Evolutionary conservation across 2,888 invertebrate species (phyloP), one percentile per base, ranked within the genome.

Genomic region (Oasisia sp.): DNA sequence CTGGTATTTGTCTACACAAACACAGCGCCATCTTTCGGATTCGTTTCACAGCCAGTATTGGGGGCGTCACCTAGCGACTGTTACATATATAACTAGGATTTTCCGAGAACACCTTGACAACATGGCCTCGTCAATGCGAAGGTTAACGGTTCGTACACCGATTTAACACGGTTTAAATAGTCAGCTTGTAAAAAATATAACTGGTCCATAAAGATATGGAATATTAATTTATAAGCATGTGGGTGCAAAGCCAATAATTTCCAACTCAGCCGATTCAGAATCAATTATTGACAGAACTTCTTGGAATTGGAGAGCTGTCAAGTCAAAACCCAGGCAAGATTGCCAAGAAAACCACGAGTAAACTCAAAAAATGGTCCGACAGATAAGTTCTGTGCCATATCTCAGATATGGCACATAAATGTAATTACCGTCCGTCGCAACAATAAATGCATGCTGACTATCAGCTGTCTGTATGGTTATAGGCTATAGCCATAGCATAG

Each of bases 21-120:
- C 74, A 27, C 74, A 74, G n/a, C 74, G 74, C 74, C 74, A 27
- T 74, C 74, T 74, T 74, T 27, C 74, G 74, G 74, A 74, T 74
- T 74, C 27, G 14, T 74, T 74, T n/a, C 27, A 27, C 27, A 74
- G 27, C 27, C 1, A 3, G 74, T 19, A 5, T 27, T 74, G 74
- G 38, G 38, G n/a, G 74, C n/a, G 74, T 27, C 74, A 74, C 74
- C 74, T 74, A 27, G 74, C 74, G 74, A 74, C 74, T 74, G 27
- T 74, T 74, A 74, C 74, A 19, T 27, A 74, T 74, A 74, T 27
- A 74, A 74, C 74, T 4, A 19, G 27, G n/a, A 56, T 74, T 74
- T 74, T 74, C 74, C 74, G 74, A 74, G 74, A 74, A 74, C 74
- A 74, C 74, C 74, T 74, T 74, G 74, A 74, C 74, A 19, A 74